Evolutionary conservation across 2,113 vertebrate species (phyloP).

Genomic region (Clinocottus analis): DNA sequence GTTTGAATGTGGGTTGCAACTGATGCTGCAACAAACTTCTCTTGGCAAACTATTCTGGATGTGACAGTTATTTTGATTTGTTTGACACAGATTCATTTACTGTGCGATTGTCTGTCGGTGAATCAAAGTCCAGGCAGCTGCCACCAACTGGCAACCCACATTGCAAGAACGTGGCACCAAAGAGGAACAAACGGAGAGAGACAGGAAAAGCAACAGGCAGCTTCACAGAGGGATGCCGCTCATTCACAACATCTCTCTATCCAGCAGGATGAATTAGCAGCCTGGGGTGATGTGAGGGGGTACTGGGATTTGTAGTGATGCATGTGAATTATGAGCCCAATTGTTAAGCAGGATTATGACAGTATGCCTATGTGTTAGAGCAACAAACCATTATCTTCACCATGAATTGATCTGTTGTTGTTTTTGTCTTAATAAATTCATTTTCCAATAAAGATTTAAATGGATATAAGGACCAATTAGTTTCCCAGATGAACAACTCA

Average conservation of each 20-base stretch:
- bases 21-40: conserved; percentile 39
- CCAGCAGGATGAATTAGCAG: conserved; percentile 2
- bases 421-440: no score
- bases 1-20: not conserved
- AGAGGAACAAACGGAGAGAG: not conserved
- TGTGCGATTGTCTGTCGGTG: not conserved
- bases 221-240: conserved; percentile 1
- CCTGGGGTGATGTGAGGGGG: not conserved
- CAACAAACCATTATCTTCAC: not conserved
- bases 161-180: conserved; percentile 1
- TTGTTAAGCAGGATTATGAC: conserved; percentile 12
- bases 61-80: conserved; percentile 2
- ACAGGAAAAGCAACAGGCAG: conserved; percentile 13
- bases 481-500: not conserved
- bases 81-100: conserved; percentile 8
- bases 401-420: not conserved
- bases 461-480: not conserved
- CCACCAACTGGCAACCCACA: not conserved
- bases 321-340: conserved; percentile 6
- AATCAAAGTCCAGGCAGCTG: conserved; percentile 24
- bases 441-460: not conserved
- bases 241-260: conserved; percentile 7
- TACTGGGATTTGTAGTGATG: conserved; percentile 14
- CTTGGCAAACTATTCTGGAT: not conserved
- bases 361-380: not conserved